phyloP scores from a whole-genome alignment of 2,797 vertebrate species.

The Diceros bicornis region DNA sequence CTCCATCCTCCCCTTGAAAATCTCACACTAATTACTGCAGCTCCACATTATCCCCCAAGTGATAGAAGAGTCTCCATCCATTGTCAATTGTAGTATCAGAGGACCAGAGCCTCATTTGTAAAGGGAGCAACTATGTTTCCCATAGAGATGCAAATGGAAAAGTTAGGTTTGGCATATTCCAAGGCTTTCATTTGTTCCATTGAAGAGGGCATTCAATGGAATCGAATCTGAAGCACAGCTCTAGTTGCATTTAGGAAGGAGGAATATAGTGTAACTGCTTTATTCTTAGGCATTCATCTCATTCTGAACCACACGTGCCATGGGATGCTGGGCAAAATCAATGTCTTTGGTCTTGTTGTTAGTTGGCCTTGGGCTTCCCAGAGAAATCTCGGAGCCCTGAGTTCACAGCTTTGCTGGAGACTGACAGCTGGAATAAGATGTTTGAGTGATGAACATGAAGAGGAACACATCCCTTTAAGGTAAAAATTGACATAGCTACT shows the following conservation, averaged over 20 bases:
- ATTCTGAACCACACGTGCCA: not conserved
- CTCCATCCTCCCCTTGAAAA: not conserved
- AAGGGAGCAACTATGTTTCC: not conserved
- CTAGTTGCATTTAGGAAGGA: not conserved
- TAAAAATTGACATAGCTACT: not conserved
- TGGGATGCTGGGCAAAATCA: not conserved
- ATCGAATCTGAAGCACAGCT: not conserved
- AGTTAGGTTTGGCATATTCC: not conserved
- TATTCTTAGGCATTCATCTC: not conserved
- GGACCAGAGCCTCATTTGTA: not conserved
- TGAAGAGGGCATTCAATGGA: not conserved
- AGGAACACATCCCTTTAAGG: not conserved
- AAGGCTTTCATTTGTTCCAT: not conserved
- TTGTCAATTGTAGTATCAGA: not conserved
- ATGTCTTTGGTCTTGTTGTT: slow-evolving; percentile 20
- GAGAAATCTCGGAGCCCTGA: not conserved
- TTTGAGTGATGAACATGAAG: slow-evolving; percentile 1
- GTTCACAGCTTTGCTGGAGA: slow-evolving; percentile 26
- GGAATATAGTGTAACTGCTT: not conserved
- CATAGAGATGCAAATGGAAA: not conserved
- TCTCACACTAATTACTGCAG: not conserved
- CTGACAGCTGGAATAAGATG: slow-evolving; percentile 16
- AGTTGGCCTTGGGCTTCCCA: not conserved
- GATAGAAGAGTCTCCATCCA: not conserved
- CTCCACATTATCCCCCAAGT: not conserved